phyloP scores from a whole-genome alignment of 2,888 invertebrate genomes.

The Epirrita christyi region DNA sequence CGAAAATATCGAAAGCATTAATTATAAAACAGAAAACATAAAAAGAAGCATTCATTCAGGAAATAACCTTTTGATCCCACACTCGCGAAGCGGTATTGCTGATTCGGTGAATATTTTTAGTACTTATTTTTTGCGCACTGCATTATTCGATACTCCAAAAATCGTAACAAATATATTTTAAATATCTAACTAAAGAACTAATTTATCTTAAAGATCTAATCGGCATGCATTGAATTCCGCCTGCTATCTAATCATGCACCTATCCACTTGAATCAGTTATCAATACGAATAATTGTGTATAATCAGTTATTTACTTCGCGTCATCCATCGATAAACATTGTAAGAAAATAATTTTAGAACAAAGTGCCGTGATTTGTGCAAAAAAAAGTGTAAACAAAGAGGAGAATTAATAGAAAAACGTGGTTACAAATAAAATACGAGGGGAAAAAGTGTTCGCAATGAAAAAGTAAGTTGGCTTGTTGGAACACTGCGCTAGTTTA shows the following conservation, averaged over 20 bases:
- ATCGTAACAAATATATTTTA: no score
- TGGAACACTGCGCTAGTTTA: no score
- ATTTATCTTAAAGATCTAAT: constrained; percentile 26
- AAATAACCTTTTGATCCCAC: no score
- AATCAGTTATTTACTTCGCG: constrained; percentile 34
- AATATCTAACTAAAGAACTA: no score
- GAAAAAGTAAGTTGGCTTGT: background rate
- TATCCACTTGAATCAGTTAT: constrained; percentile 18
- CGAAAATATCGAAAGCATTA: no score
- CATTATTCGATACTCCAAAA: no score
- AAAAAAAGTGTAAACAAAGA: constrained; percentile 2
- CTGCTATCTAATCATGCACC: constrained; percentile 16
- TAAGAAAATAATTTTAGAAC: constrained; percentile 23
- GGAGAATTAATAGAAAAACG: background rate
- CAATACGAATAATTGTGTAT: constrained; percentile 14
- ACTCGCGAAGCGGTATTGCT: no score
- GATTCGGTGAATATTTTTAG: no score
- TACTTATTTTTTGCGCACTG: no score
- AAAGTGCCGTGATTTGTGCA: constrained; percentile 20
- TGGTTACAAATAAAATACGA: background rate
- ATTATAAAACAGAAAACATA: no score
- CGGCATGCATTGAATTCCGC: constrained; percentile 28
- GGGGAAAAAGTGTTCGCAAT: background rate
- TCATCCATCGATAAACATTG: constrained; percentile 28
- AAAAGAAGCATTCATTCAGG: no score